Base-by-base conservation (phyloP, 2,113 vertebrate genomes). In the Gobiocypris rarus region DNA sequence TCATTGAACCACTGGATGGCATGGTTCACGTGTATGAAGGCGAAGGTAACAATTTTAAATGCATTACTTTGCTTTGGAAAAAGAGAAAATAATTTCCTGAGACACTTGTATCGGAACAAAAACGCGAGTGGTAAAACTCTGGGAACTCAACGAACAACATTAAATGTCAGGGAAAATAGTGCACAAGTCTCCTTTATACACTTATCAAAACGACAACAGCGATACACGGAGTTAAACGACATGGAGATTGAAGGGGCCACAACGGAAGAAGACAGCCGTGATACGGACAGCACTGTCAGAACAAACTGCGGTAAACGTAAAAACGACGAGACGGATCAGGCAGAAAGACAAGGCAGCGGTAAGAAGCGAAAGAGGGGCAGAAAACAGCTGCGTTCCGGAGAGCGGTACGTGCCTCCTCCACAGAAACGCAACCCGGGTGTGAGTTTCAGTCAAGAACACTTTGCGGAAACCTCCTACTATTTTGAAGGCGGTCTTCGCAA, bases 401-500 rank as follows among this genome's bases (percentile, higher is more conserved):
- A 96, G 84, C 95, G 98, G 14, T 94, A 96, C 76, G 93, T 98
- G 81, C 97, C 97, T 13, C 96, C 97, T 0, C 97, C 97, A 9
- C 95, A 96, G 87, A 97, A 95, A 89, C 93, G 95, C 77, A 96
- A 95, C 76, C 14, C 91, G 0, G 96, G 96, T 0, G 95, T 98
- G 63, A 97, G 97, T 90, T 99, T 99, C 89, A 79, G 92, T 3
- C 91, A 94, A n/a, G 95, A 94, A 50, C 97, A 99, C 71, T 99
- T 98, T 63, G 86, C 91, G 7, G 98, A 99, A 93, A 97, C 97
- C 5, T 94, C 94, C 1, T 98, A 97, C 86, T 99, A 97, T 89
- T 96, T 97, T 82, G 97, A 99, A 85, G 93, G 92, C 0, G 97
- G 97, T 0, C 94, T 99, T 73, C 95, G 98, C 45, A 99, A 99